Base-by-base conservation (phyloP, 2,113 vertebrate species). In the Tragulus kanchil region DNA sequence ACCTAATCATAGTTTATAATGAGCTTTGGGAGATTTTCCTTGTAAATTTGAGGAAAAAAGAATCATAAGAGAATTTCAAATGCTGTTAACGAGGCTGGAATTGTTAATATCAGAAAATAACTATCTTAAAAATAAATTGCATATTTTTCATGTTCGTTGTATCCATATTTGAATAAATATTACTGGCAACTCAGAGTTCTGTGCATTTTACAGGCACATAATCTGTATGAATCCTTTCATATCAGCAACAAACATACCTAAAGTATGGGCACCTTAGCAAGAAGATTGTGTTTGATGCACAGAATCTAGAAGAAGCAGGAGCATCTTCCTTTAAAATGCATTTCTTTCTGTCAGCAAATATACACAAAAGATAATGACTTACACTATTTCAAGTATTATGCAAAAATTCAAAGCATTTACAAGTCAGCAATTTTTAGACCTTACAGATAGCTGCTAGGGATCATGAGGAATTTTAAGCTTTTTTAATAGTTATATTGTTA, bases 251-350 rank as follows among this genome's bases (percentile, higher is more conserved):
- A 96, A 8, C 31, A 96, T 89, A 7, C 28, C 10, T 94, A 64
- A 77, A 95, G 81, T 85, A 79, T 50, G 62, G 50, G 65, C 93
- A 91, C 71, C 1, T 42, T n/a, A 90, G 17, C 36, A 87, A 75
- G 15, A 93, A 12, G 50, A 75, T 84, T 97, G 56, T 91, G 36
- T 85, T 97, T 98, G 67, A 75, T 96, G 79, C 50, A 95, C 12
- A 96, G 10, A 93, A 45, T 31, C 85, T 95, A 96, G 73, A 93
- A 90, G 26, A 91, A 97, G 42, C 3, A 45, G 14, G 25, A 67
- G n/a, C 88, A 97, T 98, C 4, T 97, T 95, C 65, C 92, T 83
- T 88, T 98, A 94, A 98, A 61, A 89, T 1, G 14, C 77, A 73
- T 36, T 95, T 94, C 16, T 93, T 93, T 97, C 48, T 98, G 3